phyloP scores from a whole-genome alignment of 2,888 invertebrate genomes.

The Taphrorychus bicolor region DNA sequence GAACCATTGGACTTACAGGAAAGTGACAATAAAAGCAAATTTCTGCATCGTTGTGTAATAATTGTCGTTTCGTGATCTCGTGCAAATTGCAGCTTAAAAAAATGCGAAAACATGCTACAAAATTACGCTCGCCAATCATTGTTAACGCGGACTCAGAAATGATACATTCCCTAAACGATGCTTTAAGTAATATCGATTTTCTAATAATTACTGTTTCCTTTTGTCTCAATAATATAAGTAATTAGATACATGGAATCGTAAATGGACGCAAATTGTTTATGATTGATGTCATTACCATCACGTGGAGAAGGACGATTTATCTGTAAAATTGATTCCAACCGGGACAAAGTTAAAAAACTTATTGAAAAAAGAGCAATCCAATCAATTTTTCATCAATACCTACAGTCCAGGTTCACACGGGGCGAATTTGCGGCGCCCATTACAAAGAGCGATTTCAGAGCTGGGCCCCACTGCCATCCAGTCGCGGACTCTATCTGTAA shows the following conservation, averaged over 20 bases:
- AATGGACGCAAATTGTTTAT: neutral
- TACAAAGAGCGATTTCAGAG: slow-evolving; percentile 36
- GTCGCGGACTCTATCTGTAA: slow-evolving; percentile 65
- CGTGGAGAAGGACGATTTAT: neutral
- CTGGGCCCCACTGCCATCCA: slow-evolving; percentile 32
- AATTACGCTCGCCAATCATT: neutral
- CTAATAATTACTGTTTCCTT: slow-evolving; percentile 18
- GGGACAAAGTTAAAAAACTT: neutral
- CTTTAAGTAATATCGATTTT: slow-evolving; percentile 20
- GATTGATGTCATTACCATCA: neutral
- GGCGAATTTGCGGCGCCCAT: slow-evolving; percentile 24
- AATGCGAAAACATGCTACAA: slow-evolving; percentile 13
- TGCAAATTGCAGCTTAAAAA: slow-evolving; percentile 24
- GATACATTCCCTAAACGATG: slow-evolving; percentile 9
- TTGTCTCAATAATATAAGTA: neutral
- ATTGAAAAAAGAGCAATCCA: slow-evolving; percentile 17
- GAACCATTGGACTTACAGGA: slow-evolving; percentile 33
- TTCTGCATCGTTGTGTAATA: slow-evolving; percentile 27
- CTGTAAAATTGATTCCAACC: neutral
- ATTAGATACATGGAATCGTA: slow-evolving; percentile 16
- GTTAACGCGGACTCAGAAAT: slow-evolving; percentile 8
- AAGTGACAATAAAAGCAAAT: slow-evolving; percentile 31
- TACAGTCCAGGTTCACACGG: slow-evolving; percentile 38
- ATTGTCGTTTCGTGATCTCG: slow-evolving; percentile 36
- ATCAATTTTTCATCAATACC: slow-evolving; percentile 38